Evolutionary conservation across 37 sponge, comb jelly and placozoan genomes (phyloP), one percentile per base, ranked within the genome.

Genomic region (Amphimedon queenslandica): DNA sequence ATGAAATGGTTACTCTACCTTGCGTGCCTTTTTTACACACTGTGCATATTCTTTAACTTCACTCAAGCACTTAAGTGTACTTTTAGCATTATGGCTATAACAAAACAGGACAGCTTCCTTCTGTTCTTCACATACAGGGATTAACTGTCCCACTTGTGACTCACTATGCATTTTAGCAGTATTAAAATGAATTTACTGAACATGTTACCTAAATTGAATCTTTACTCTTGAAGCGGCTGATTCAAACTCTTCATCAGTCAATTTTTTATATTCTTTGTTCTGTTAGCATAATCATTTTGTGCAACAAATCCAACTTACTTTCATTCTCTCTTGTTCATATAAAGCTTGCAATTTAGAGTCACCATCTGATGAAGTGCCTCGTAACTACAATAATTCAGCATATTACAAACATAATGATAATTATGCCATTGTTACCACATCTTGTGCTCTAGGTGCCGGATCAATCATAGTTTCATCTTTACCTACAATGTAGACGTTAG

Each of bases 21-120:
- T 70, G 33, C 79, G 63, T 23, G 75, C 71, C 21, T 75, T 55
- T 39, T 79, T 63, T 40, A 89, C 80, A 80, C 89, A 89, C 65
- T 69, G 36, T 29, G 58, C 57, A 71, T 80, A 89, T 11, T 79
- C 80, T 43, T 71, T 71, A 1, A 83, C 89, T 40, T 72, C 84
- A 39, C 29, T 47, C 1, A 76, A 70, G 35, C 89, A 89, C 60
- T 75, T 70, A 34, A 89, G 71, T 20, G 80, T 58, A 29, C 37
- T 69, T 0, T 70, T 68, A 35, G 80, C 67, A 70, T 83, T 79
- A 38, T 75, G 36, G 18, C 24, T 34, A 63, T 83, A 89, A 70
- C 89, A 89, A 25, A 75, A 40, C 47, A 66, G 40, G 1, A 83
- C 80, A 29, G 37, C 43, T 31, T 79, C 53, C 32, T 63, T 67